Evolutionary conservation across 2,797 vertebrate species (phyloP).

Genomic region (Schizopygopsis malacanthus): DNA sequence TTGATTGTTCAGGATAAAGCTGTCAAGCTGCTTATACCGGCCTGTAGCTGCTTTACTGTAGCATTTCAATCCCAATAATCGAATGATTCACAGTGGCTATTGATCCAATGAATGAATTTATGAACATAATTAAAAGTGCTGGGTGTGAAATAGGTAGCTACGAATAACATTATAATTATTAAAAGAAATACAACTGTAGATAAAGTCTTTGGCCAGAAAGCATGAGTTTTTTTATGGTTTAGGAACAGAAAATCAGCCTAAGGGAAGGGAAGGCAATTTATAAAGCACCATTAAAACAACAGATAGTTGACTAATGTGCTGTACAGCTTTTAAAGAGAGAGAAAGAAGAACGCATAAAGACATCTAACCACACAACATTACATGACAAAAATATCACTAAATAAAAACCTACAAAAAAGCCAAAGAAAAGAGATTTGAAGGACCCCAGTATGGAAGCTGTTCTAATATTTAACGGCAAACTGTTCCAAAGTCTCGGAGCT

Average conservation of each 20-base stretch:
- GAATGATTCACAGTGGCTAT: slow-evolving; percentile 9
- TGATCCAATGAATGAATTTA: slow-evolving; percentile 2
- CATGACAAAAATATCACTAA: no score
- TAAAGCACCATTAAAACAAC: no score
- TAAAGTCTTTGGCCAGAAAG: not conserved
- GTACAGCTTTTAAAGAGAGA: no score
- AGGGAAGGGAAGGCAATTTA: not conserved
- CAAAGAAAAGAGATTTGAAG: no score
- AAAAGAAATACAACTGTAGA: not conserved
- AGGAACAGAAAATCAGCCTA: not conserved
- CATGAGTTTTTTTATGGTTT: not conserved
- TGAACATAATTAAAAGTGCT: slow-evolving; percentile 16
- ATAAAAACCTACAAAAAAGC: no score
- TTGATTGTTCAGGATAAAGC: slow-evolving; percentile 32
- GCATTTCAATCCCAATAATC: slow-evolving; percentile 11
- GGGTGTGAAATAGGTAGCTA: not conserved
- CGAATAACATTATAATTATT: not conserved
- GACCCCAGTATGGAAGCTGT: no score
- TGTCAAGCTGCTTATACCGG: slow-evolving; percentile 21
- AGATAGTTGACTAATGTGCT: no score
- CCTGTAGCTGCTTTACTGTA: slow-evolving; percentile 23
- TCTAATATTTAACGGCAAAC: no score
- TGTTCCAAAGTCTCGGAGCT: no score
- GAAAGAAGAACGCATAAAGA: no score
- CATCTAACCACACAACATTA: no score